Percentiles rank a stretch among this genome's conserved stretches.
Evolutionary conservation across 2,113 vertebrate genomes (phyloP).

Genomic region (Epinephelus moara): DNA sequence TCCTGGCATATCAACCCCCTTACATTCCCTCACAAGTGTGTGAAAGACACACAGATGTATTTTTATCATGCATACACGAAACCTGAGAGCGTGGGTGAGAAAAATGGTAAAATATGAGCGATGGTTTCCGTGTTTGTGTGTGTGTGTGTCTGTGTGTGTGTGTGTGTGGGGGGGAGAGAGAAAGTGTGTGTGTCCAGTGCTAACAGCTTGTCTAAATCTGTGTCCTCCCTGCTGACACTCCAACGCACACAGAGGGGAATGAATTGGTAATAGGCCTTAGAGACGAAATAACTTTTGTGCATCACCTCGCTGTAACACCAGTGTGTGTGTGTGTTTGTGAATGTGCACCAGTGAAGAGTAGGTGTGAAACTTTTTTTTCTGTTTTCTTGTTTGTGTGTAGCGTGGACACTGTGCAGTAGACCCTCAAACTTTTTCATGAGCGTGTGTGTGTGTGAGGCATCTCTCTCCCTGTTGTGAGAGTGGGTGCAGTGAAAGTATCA

Average conservation of each 20-base stretch:
- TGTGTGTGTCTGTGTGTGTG: constrained; percentile 3
- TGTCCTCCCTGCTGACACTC: constrained; percentile 43
- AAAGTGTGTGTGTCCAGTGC: constrained; percentile 13
- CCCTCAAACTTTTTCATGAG: neutral
- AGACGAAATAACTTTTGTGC: constrained; percentile 36
- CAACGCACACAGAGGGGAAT: constrained; percentile 42
- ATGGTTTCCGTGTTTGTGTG: constrained; percentile 25
- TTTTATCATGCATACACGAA: neutral
- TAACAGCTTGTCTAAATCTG: constrained; percentile 63
- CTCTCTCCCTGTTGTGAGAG: neutral
- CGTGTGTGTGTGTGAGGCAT: constrained; percentile 1
- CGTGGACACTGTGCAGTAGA: neutral
- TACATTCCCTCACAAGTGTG: constrained; percentile 10
- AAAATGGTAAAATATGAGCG: neutral
- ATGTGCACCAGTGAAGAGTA: neutral
- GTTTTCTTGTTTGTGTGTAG: neutral
- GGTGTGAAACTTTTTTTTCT: neutral
- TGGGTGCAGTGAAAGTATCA: constrained; percentile 15
- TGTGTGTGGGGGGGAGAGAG: neutral
- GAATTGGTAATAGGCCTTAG: constrained; percentile 45
- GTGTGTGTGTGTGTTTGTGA: neutral
- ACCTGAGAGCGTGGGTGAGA: neutral
- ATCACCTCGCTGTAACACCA: constrained; percentile 17
- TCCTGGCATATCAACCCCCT: constrained; percentile 1
- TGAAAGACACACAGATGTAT: constrained; percentile 16